A percentile compares a stretch with the other conserved stretches of the same genome.
Evolutionary conservation across 2,113 vertebrate genomes (phyloP).

Genomic region (Cephalophus harveyi): DNA sequence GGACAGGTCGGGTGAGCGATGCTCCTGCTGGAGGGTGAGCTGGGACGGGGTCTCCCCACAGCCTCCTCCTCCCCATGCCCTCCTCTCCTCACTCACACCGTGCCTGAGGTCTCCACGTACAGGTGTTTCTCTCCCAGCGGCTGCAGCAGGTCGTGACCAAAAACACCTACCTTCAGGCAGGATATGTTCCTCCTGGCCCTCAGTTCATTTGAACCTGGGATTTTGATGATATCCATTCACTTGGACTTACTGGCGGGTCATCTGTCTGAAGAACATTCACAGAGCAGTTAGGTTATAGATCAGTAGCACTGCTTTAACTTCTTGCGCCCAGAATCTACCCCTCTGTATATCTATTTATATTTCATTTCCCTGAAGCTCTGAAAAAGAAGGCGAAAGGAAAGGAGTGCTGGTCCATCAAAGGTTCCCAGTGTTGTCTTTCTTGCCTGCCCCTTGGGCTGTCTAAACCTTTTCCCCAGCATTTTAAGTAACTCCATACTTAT

Average conservation of each 20-base stretch:
- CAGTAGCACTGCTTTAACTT: background rate
- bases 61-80: rapidly evolving
- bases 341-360: background rate
- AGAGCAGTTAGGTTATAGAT: background rate
- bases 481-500: background rate
- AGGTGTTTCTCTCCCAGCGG: background rate
- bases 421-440: background rate
- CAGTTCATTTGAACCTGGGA: background rate
- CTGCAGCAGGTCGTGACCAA: background rate
- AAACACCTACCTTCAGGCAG: background rate
- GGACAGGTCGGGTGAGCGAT: background rate
- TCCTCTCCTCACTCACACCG: no score
- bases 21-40: background rate
- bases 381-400: background rate
- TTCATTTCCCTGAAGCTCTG: background rate
- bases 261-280: background rate
- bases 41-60: background rate
- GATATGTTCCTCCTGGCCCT: background rate
- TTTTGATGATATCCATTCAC: background rate
- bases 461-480: background rate
- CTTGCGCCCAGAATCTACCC: background rate
- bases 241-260: background rate
- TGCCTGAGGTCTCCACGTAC: background rate
- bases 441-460: background rate
- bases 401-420: background rate